phyloP scores from a whole-genome alignment of 1,140 invertebrate genomes.

The Solen grandis region DNA sequence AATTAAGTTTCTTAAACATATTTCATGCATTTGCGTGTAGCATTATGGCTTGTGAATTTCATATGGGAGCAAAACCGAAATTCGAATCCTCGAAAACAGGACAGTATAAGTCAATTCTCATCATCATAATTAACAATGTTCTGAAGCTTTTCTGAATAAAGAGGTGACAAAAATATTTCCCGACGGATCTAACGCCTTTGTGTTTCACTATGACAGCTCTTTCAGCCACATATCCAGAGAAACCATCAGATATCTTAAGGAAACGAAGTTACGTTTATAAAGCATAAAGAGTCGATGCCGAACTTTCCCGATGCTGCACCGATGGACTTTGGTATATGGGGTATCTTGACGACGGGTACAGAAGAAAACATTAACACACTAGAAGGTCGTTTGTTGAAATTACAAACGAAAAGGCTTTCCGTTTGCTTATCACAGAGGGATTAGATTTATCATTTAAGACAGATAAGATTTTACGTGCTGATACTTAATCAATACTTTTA shows the following conservation, averaged over 20 bases:
- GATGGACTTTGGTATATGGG: slow-evolving; percentile 30
- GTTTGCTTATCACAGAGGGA: too few relatives aligned
- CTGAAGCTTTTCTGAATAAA: slow-evolving; percentile 15
- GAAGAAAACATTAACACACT: too few relatives aligned
- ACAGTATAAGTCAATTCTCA: slow-evolving; percentile 1
- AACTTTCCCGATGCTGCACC: slow-evolving; percentile 27
- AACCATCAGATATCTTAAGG: background rate
- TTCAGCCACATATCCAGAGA: background rate
- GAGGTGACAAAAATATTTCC: slow-evolving; percentile 27
- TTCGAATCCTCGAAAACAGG: background rate
- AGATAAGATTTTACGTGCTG: too few relatives aligned
- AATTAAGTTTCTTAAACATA: slow-evolving; percentile 23
- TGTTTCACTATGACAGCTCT: slow-evolving; percentile 9
- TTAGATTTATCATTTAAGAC: too few relatives aligned
- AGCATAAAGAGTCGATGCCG: slow-evolving; percentile 1
- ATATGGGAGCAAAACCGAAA: slow-evolving; percentile 9
- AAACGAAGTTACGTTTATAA: background rate
- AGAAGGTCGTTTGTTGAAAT: too few relatives aligned
- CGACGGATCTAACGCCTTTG: background rate
- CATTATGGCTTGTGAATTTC: slow-evolving; percentile 25
- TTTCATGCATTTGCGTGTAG: slow-evolving; percentile 21
- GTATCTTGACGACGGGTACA: too few relatives aligned
- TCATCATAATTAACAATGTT: slow-evolving; percentile 11
- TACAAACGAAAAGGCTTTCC: too few relatives aligned
- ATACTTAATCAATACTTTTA: too few relatives aligned